Evolutionary conservation across 2,797 vertebrate species (phyloP).

Genomic region (Yasuhikotakia modesta): DNA sequence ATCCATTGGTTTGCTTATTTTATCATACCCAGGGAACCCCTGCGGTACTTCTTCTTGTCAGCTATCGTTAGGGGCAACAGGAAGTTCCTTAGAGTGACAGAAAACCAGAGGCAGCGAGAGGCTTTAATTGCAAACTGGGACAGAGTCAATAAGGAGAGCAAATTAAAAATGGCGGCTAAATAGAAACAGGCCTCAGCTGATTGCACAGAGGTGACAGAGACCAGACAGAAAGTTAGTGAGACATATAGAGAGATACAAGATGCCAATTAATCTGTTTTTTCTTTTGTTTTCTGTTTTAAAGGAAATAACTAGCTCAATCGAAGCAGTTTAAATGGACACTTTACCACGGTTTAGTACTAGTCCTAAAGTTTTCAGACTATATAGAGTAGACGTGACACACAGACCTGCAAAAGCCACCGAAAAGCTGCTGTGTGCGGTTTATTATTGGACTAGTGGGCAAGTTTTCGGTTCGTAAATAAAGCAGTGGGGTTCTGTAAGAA

Average conservation of each 20-base stretch:
- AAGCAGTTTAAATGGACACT: neutral
- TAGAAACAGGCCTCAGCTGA: conserved; percentile 69
- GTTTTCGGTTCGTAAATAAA: neutral
- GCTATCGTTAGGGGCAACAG: conserved; percentile 33
- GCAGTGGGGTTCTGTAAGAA: neutral
- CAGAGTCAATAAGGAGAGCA: conserved; percentile 78
- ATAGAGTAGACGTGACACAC: neutral
- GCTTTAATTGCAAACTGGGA: conserved; percentile 78
- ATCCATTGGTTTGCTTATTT: neutral
- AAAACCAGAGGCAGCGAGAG: conserved; percentile 56
- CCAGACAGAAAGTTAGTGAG: conserved; percentile 43
- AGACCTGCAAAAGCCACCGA: neutral
- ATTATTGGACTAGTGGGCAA: neutral
- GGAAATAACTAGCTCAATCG: conserved; percentile 1
- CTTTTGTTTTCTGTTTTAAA: neutral
- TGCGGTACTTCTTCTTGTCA: conserved; percentile 34
- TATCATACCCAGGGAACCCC: neutral
- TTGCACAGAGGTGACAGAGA: conserved; percentile 62
- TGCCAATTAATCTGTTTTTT: conserved; percentile 16
- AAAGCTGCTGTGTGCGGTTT: neutral
- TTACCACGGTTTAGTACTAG: neutral
- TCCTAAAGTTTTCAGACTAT: neutral
- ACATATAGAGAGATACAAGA: conserved; percentile 29
- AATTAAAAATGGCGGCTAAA: conserved; percentile 79
- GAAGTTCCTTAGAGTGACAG: conserved; percentile 71